Evolutionary conservation across 2,113 vertebrate species (phyloP), one percentile per base, ranked within the genome.

Genomic region (Chloroceryle aenea): DNA sequence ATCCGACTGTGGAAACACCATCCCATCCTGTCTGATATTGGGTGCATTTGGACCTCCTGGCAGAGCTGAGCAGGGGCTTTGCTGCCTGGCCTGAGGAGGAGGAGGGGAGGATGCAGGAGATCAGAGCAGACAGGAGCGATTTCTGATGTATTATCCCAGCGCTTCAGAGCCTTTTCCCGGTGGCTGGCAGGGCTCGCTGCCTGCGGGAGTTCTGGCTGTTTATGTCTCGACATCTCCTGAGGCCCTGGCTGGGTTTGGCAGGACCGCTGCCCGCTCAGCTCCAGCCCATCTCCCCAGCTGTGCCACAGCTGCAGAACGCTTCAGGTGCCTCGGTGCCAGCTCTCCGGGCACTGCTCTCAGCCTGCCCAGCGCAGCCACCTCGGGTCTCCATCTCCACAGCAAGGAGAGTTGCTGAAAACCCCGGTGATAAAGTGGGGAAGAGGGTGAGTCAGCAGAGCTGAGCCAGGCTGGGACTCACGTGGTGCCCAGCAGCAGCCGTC

Each of bases 11-110:
- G 69, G 45, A 48, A 81, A 38, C 4, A 8, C 21, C 34, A 20
- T 56, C 9, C 19, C 8, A 0, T n/a, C 29, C 87, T 73, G 47
- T 5, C 21, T 12, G 3, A 1, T 3, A n/a, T 34, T 6, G 6
- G 30, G 12, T 40, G 25, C 8, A 2, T 18, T 34, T 23, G 48
- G 26, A 13, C 8, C 4, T 22, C 14, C 1, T 1, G 9, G 69
- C 22, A 12, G 30, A 52, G 34, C 22, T n/a, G 5, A 32, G n/a
- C 0, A 4, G 50, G 27, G 23, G n/a, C 29, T 55, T 12, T 40
- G 62, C 48, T 26, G 43, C 18, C 29, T 67, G 45, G 27, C 26
- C 26, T 10, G 30, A 34, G 32, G 7, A 26, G 62, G 12, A 17
- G 34, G 23, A 10, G 8, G 5, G 29, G 23, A 43, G 7, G 50